Base-by-base conservation (phyloP, 2,888 invertebrate genomes). In the Tinea semifulvella region DNA sequence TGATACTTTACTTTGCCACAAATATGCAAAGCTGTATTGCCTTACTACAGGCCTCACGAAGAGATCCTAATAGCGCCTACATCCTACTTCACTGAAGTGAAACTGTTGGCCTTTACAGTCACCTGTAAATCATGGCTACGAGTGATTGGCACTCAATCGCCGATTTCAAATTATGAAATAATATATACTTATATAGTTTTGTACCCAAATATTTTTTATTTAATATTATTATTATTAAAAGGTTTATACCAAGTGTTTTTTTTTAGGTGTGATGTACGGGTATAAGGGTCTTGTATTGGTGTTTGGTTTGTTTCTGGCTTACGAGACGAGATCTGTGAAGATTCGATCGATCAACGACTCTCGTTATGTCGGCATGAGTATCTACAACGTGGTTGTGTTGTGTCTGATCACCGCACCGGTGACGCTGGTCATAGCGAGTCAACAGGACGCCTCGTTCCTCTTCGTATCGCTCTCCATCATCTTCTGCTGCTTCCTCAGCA, bases 391-490 rank as follows among this genome's bases (percentile, higher is more conserved):
- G 54, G 98, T 98, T 51, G 96, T 99, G 28, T 84, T 99, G 44
- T 98, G 98, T 69, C 84, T 98, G 58, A 98, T 99, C 70, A 98
- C 98, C 6, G 98, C 96, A 14, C 98, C 99, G 0, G 98, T 99
- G 47, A 94, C 96, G 35, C 88, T 98, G 82, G 96, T 99, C 53
- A 98, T 99, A 57, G 92, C 94, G 50, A 94, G 94, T 54, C 98
- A 99, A 67, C 97, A 98, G 68, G 96, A 98, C 70, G 98, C 98
- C 39, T 94, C 95, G 56, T 99, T 96, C 73, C 95, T 95, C 25
- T 99, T 99, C 72, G 94, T 98, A 45, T 91, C 98, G 5, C 84
- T 97, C 46, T 96, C 98, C 47, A 97, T 98, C 58, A 92, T 98
- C 55, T 96, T 98, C 79, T 98, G 98, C 80, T 96, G 96, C 77